Evolutionary conservation across 2,113 vertebrate species (phyloP).

Genomic region (Reinhardtius hippoglossoides): DNA sequence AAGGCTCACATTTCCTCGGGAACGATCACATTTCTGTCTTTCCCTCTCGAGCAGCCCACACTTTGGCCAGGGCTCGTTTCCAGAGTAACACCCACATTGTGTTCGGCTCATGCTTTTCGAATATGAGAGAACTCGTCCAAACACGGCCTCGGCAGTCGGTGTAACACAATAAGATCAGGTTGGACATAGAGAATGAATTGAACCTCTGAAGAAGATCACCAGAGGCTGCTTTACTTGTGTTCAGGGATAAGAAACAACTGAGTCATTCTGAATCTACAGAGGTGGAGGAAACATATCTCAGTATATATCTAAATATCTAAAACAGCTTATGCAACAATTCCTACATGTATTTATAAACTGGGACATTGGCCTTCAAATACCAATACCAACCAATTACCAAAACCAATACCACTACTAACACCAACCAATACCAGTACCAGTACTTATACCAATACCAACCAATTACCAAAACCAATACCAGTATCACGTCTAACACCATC

Average conservation of each 20-base stretch:
- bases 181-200: constrained; percentile 11
- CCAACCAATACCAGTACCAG: too few relatives aligned
- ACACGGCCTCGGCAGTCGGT: neutral
- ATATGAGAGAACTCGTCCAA: constrained; percentile 10
- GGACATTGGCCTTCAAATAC: neutral
- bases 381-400: neutral
- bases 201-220: neutral
- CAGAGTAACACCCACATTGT: constrained; percentile 45
- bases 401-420: too few relatives aligned
- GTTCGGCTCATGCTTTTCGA: constrained; percentile 19
- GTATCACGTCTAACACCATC: too few relatives aligned
- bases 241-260: neutral
- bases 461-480: too few relatives aligned
- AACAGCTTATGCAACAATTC: neutral
- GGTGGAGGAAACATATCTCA: neutral
- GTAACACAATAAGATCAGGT: constrained; percentile 13
- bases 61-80: constrained; percentile 18
- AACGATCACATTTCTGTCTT: neutral
- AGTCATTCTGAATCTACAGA: neutral
- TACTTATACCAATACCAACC: too few relatives aligned
- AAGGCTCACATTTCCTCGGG: constrained; percentile 18
- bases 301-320: too few relatives aligned
- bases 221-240: neutral
- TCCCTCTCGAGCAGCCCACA: constrained; percentile 50
- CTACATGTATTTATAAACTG: neutral